A percentile compares a stretch with the other conserved stretches of the same genome.
These are phyloP conservation scores for Casuarius casuarius DNA, from an alignment of 2,113 vertebrate species.

Conservation along the genomic window DNA sequence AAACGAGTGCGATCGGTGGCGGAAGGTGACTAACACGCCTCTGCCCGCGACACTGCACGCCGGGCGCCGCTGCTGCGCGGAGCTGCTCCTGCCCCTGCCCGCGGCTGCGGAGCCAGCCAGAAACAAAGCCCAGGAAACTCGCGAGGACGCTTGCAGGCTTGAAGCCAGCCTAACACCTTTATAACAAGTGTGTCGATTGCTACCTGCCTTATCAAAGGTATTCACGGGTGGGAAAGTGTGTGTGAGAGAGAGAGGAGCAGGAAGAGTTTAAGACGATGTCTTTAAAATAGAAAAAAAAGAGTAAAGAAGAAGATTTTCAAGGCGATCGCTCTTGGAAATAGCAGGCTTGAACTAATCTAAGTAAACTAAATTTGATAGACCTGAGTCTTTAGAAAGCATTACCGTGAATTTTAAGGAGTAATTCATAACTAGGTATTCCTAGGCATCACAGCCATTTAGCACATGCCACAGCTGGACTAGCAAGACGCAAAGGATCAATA, in stretches of 20 bases:
- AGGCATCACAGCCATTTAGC: slow-evolving; percentile 79
- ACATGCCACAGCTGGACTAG: slow-evolving; percentile 81
- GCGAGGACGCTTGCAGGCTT: background rate
- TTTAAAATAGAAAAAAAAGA: background rate
- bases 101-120: accelerated
- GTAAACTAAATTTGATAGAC: slow-evolving; percentile 6
- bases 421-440: slow-evolving; percentile 75
- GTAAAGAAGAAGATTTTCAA: background rate
- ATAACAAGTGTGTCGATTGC: background rate
- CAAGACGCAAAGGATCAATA: slow-evolving; percentile 83
- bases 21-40: background rate
- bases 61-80: background rate
- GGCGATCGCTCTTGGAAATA: background rate
- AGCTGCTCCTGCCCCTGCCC: accelerated
- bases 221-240: background rate
- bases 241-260: background rate
- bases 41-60: accelerated
- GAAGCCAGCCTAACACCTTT: background rate
- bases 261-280: background rate
- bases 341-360: background rate
- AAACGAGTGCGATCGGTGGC: no score
- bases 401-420: slow-evolving; percentile 65
- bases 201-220: background rate
- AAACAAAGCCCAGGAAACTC: background rate
- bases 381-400: slow-evolving; percentile 1